Percentiles rank a stretch among this genome's conserved stretches.
These are phyloP conservation scores for rat (Rattus norvegicus) DNA, from an alignment of 2,113 vertebrate genomes.

Conservation along the genomic window GRCr8 NC_086020.1:212216501-212217000, in stretches of 20 bases:
- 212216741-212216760: background rate
- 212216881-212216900: too few species aligned
- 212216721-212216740: background rate
- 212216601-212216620: background rate
- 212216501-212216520: background rate
- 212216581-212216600: background rate
- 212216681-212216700: conserved; percentile 12
- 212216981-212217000: background rate
- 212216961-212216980: background rate
- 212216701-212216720: background rate
- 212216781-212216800: background rate
- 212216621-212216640: background rate
- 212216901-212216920: too few species aligned
- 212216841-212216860: too few species aligned
- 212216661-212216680: background rate
- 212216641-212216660: background rate
- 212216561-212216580: background rate
- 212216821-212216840: too few species aligned
- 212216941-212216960: background rate
- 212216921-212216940: too few species aligned
- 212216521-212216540: background rate
- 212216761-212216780: background rate
- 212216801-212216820: background rate
- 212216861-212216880: too few species aligned
- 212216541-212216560: background rate